Base-by-base conservation (phyloP, 2,113 vertebrate genomes). In the Fulica atra region DNA sequence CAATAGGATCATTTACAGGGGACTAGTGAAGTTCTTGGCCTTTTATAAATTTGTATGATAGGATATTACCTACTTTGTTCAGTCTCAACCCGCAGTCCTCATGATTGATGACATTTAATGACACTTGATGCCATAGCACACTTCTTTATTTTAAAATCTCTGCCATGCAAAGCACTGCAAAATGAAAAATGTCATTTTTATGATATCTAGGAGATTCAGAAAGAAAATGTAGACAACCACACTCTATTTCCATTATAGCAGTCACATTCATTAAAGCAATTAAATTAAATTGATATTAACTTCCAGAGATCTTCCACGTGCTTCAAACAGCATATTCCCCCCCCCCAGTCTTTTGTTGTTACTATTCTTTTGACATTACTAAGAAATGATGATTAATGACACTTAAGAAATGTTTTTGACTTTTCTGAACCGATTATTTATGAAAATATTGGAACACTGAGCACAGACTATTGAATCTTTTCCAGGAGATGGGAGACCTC, bases 121-220 rank as follows among this genome's bases (percentile, higher is more conserved):
- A 92, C 48, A 92, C 11, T 66, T 35, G 33, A 57, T 93, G 96
- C 81, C 92, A 92, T 40, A 93, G 81, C 38, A 74, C 60, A 88
- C 85, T 95, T 97, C 90, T 94, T 96, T 96, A 78, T 96, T 76
- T 83, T 44, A 91, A 81, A 54, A 73, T 89, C 83, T 80, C 88
- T 94, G 26, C 71, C 59, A 50, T 10, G 20, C 77, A 59, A 80
- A 92, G 71, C 31, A 48, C 76, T 76, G 9, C 51, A 59, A 23
- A 36, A 59, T 90, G 85, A 93, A 72, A 88, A 73, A 92, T 48
- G 69, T 70, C 78, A 25, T 68, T 68, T 81, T 68, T 81, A 86
- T 38, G 24, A 6, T 18, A 84, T 86, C 77, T 89, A 36, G 5
- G 77, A 91, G 81, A 95, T 92, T 89, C 38, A 44, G 65, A 57